Evolutionary conservation across 2,797 vertebrate species (phyloP).

Genomic region (Cygnus olor): DNA sequence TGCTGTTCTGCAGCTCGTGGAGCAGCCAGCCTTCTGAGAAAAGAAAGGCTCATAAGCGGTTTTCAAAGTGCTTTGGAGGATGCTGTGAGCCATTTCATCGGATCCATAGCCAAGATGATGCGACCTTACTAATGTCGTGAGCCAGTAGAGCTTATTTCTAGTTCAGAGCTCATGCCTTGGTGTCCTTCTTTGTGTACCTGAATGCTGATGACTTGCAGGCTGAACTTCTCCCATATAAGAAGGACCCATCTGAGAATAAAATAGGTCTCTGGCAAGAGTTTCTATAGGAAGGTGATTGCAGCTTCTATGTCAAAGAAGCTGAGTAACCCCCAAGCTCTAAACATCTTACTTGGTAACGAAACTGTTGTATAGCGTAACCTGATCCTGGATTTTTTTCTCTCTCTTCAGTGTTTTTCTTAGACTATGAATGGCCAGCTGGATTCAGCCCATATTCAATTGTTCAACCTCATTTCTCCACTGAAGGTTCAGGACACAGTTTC

Average conservation of each 20-base stretch:
- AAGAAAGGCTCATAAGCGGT: not conserved
- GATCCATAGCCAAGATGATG: not conserved
- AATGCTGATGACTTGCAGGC: not conserved
- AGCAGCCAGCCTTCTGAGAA: not conserved
- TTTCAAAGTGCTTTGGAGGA: not conserved
- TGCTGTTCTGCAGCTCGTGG: not conserved
- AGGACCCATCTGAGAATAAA: not conserved
- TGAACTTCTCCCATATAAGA: not conserved
- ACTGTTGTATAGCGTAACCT: not conserved
- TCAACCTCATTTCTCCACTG: not conserved
- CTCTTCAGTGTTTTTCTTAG: not conserved
- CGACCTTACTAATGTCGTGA: not conserved
- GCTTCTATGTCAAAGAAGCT: not conserved
- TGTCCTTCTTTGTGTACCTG: not conserved
- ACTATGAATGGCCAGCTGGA: not conserved
- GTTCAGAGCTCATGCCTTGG: not conserved
- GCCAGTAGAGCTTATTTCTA: not conserved
- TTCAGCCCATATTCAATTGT: constrained; percentile 3
- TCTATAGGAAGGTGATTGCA: not conserved
- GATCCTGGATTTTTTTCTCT: not conserved
- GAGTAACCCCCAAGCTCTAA: not conserved
- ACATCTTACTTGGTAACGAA: not conserved
- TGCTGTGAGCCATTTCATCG: accelerated
- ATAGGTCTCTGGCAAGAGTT: not conserved
- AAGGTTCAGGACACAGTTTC: not conserved